Base-by-base conservation (phyloP, 2,113 vertebrate genomes). In the Talpa occidentalis region DNA sequence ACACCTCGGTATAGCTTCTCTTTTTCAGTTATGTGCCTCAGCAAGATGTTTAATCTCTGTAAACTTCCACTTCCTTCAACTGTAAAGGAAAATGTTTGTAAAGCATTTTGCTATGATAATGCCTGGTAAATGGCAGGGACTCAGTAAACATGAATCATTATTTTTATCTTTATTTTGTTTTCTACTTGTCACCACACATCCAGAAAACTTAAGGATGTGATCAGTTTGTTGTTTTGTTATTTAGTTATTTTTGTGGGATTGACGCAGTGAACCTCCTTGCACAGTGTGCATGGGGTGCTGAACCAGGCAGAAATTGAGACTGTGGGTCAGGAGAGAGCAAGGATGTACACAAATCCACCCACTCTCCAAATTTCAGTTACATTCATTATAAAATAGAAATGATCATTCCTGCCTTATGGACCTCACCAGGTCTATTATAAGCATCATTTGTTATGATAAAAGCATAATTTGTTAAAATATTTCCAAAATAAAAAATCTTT, bases 391-490 rank as follows among this genome's bases (percentile, higher is more conserved):
- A 91, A 88, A 12, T 22, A 56, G n/a, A 94, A 74, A 42, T n/a
- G 47, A 42, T 83, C 5, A 8, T 69, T 88, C 72, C 60, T 79
- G 10, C 14, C 30, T 44, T 67, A 47, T 9, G 16, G 47, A 30
- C 35, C 69, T 94, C 52, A 40, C 3, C 2, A 32, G 22, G 21
- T 82, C 60, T 91, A 11, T 76, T 67, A 82, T 7, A 86, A 77
- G 67, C 24, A 42, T 78, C 44, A 44, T 56, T 72, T 73, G 54
- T 81, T 19, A 10, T 70, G 28, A 64, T 84, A 62, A 19, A 62
- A 89, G 85, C 84, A 16, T 69, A 66, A 80, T 62, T 85, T 24
- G n/a, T 83, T 93, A 56, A 28, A 88, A 89, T 76, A 64, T 91
- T 91, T 64, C 62, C 22, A 52, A 59, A 87, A 44, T 70, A 74